A percentile compares a stretch with the other conserved stretches of the same genome.
Evolutionary conservation across 1,140 invertebrate genomes (phyloP).

Genomic region (Hormaphis cornu): DNA sequence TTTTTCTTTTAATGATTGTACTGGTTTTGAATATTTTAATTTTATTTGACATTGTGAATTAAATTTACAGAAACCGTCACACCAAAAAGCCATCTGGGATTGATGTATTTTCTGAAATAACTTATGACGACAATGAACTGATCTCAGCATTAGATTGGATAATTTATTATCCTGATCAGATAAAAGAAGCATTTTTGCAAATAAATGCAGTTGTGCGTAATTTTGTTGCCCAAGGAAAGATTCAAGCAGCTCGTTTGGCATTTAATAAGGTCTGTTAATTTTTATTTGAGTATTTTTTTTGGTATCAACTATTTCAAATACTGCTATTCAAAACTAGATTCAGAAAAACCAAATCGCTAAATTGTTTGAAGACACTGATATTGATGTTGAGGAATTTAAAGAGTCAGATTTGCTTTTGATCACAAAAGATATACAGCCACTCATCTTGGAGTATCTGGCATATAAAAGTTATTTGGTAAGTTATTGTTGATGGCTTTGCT

Average conservation of each 20-base stretch:
- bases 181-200: slow-evolving; percentile 70
- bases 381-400: slow-evolving; percentile 1
- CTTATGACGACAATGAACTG: slow-evolving; percentile 56
- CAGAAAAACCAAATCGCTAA: not conserved
- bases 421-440: not conserved
- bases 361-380: not conserved
- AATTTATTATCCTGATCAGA: slow-evolving; percentile 65
- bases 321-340: slow-evolving; percentile 21
- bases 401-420: not conserved
- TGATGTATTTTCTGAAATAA: slow-evolving; percentile 41
- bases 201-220: slow-evolving; percentile 79
- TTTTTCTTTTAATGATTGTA: too few species aligned
- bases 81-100: not conserved
- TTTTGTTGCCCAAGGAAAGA: slow-evolving; percentile 59
- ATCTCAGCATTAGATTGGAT: slow-evolving; percentile 84
- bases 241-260: slow-evolving; percentile 58
- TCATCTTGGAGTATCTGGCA: slow-evolving; percentile 62
- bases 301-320: slow-evolving; percentile 10
- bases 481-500: not conserved
- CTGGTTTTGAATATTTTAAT: too few species aligned
- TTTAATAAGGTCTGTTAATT: slow-evolving; percentile 52
- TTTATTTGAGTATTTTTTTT: not conserved
- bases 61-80: not conserved
- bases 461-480: slow-evolving; percentile 60
- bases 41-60: too few species aligned